A percentile compares a stretch with the other conserved stretches of the same genome.
Conservation (phyloP, 2,888 invertebrate species). For the Acleris cristana region DNA sequence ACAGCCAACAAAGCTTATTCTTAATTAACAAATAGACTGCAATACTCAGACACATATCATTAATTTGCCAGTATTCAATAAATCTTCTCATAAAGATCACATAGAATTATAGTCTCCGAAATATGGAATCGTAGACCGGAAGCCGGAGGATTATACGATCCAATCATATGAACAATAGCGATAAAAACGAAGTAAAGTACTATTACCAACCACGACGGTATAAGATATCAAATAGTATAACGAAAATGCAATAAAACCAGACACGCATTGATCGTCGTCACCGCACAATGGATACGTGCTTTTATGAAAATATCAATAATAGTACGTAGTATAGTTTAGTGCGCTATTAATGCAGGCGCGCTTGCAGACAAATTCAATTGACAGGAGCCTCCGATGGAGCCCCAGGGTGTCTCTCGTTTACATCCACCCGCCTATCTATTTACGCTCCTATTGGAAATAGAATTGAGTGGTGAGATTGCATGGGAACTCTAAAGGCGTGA, state of each 20-base stretch:
- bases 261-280: slow-evolving; percentile 58
- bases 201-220: slow-evolving; percentile 51
- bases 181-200: slow-evolving; percentile 56
- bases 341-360: slow-evolving; percentile 75
- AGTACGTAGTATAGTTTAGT: slow-evolving; percentile 75
- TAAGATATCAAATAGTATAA: slow-evolving; percentile 67
- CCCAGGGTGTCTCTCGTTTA: slow-evolving; percentile 74
- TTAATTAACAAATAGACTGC: slow-evolving; percentile 54
- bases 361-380: slow-evolving; percentile 83
- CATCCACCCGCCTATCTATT: slow-evolving; percentile 75
- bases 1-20: slow-evolving; percentile 45
- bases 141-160: slow-evolving; percentile 51
- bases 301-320: slow-evolving; percentile 77
- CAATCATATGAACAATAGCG: slow-evolving; percentile 56
- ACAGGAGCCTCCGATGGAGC: slow-evolving; percentile 72
- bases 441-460: slow-evolving; percentile 73
- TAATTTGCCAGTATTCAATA: slow-evolving; percentile 26
- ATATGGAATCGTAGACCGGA: slow-evolving; percentile 4
- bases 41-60: slow-evolving; percentile 46
- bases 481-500: slow-evolving; percentile 70
- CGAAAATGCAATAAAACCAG: slow-evolving; percentile 64
- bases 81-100: neutral
- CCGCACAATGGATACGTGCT: slow-evolving; percentile 63
- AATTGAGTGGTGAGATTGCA: slow-evolving; percentile 77
- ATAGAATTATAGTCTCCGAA: neutral